Evolutionary conservation across 2,113 vertebrate genomes (phyloP).

Genomic region (Mola mola): DNA sequence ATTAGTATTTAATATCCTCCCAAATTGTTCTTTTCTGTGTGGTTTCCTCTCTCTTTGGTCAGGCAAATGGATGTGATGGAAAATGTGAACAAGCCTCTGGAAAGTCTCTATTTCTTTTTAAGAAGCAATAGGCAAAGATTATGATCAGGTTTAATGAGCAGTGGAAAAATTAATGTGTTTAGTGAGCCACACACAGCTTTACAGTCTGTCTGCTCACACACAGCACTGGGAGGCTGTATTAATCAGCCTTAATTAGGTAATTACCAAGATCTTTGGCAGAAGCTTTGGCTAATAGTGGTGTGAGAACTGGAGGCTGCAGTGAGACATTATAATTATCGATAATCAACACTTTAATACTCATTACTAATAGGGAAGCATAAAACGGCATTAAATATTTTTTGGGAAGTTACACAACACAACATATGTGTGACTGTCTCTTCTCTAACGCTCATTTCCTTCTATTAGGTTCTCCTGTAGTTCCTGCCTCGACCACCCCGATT

Average conservation of each 20-base stretch:
- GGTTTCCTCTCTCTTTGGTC: neutral
- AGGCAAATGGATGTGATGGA: conserved; percentile 27
- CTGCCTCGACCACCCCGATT: conserved; percentile 53
- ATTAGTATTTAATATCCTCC: neutral
- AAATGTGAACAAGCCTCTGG: conserved; percentile 17
- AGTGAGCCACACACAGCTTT: conserved; percentile 32
- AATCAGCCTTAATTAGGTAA: conserved; percentile 52
- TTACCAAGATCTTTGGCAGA: conserved; percentile 22
- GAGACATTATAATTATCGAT: no score
- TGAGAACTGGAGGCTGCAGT: no score
- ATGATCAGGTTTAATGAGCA: conserved; percentile 27
- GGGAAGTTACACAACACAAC: neutral
- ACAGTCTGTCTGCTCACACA: neutral
- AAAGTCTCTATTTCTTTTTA: conserved; percentile 20
- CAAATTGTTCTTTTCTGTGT: conserved; percentile 13
- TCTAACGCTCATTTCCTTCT: neutral
- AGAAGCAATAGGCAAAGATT: conserved; percentile 22
- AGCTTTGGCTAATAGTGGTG: conserved; percentile 18
- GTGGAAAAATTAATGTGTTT: conserved; percentile 10
- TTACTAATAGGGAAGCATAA: conserved; percentile 1
- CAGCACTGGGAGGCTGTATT: conserved; percentile 26
- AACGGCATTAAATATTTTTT: neutral
- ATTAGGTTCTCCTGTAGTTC: conserved; percentile 64
- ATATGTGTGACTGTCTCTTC: neutral
- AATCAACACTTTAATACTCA: conserved; percentile 4